Evolutionary conservation across 2,888 invertebrate genomes (phyloP).

Genomic region (Aphodius sticticus): DNA sequence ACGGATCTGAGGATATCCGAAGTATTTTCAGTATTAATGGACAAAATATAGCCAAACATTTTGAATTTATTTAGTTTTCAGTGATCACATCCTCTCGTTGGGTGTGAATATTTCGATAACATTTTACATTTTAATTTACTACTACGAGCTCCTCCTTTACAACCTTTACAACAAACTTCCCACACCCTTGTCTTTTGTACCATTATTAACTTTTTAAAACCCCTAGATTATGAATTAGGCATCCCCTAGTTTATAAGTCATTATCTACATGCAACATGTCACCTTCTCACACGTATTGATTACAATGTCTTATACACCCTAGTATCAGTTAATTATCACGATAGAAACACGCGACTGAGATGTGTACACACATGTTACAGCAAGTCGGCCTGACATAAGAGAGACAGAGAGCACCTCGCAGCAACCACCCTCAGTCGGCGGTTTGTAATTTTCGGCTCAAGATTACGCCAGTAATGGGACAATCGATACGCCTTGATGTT

Average conservation of each 20-base stretch:
- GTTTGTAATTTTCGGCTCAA: slow-evolving; percentile 4
- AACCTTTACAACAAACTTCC: too few species aligned
- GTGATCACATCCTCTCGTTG: too few species aligned
- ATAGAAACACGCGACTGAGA: not conserved
- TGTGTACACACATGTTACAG: not conserved
- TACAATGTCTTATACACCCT: not conserved
- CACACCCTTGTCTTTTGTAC: too few species aligned
- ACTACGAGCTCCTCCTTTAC: too few species aligned
- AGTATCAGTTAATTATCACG: not conserved
- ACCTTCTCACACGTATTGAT: too few species aligned
- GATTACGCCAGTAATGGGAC: not conserved
- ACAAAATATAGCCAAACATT: too few species aligned
- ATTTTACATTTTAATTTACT: too few species aligned
- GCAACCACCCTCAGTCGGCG: not conserved
- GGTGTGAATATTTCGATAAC: too few species aligned
- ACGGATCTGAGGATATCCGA: too few species aligned
- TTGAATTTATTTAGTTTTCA: too few species aligned
- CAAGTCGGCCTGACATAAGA: not conserved
- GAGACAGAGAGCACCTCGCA: not conserved
- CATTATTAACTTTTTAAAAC: not conserved
- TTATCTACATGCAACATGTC: not conserved
- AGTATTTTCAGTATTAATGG: too few species aligned
- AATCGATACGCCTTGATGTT: not conserved
- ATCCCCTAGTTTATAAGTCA: not conserved
- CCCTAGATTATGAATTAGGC: not conserved